Evolutionary conservation across 2,888 invertebrate genomes (phyloP), one percentile per base, ranked within the genome.

Genomic region (Lithodes maja): DNA sequence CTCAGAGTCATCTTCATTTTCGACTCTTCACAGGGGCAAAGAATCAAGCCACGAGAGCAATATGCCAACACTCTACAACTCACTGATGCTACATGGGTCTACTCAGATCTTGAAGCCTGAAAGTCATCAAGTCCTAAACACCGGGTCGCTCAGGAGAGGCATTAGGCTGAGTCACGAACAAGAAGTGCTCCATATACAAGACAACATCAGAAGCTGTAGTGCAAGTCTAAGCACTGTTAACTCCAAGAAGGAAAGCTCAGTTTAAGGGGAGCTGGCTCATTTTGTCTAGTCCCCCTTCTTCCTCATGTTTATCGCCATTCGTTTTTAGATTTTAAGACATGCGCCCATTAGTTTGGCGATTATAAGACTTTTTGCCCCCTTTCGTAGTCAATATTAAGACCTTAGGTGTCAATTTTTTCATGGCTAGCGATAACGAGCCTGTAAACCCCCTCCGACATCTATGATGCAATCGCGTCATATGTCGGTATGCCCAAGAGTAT

Each of bases 21-120:
- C 74, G 2, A 17, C 54, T 74, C 74, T 81, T 17, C 79, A 79
- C 15, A n/a, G 17, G 33, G 54, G 55, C 17, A 88, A 88, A 33
- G 33, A 33, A 33, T 33, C 33, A 33, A 33, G 33, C 33, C 33
- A 33, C 33, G 33, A 33, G 33, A 33, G 33, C 33, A 33, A 33
- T 50, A 88, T 88, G 88, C 84, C 88, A 5, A 84, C 88, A 15
- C 33, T 88, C 49, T 88, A 88, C 88, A 88, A 88, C 77, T 84
- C 88, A 3, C 74, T 88, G 75, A 78, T 84, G 71, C 55, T 88
- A 61, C 80, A 84, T 5, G 79, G 52, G 61, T 49, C 69, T 50
- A 61, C 7, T 61, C 77, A 88, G 74, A 53, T 50, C 50, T 69
- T 49, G 7, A 17, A 33, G 54, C 33, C 79, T 52, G 54, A 12